phyloP scores from a whole-genome alignment of 2,888 invertebrate species.

The Cephus sareptanus region DNA sequence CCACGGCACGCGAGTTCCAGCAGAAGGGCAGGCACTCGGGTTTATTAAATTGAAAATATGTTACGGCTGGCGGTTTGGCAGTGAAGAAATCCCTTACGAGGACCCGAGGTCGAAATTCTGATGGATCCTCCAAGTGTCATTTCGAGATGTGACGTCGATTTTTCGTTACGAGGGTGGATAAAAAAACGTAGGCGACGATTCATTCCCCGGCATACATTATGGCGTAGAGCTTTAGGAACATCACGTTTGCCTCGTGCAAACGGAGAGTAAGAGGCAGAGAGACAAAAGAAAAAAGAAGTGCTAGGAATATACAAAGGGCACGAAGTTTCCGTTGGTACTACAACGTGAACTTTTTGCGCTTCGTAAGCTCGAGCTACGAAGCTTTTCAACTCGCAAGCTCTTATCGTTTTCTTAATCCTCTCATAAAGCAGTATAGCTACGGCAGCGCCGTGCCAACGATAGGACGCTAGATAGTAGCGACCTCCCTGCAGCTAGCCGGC shows the following conservation, averaged over 20 bases:
- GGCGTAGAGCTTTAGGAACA: not conserved
- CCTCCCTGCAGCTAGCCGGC: slow-evolving; percentile 44
- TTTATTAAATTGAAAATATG: slow-evolving; percentile 61
- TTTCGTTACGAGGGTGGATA: not conserved
- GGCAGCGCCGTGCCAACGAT: slow-evolving; percentile 37
- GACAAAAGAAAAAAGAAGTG: not conserved
- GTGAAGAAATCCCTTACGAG: not conserved
- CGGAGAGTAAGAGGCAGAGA: not conserved
- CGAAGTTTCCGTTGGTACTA: not conserved
- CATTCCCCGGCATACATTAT: not conserved
- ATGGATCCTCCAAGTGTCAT: not conserved
- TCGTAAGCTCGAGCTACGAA: slow-evolving; percentile 42
- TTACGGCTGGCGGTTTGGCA: slow-evolving; percentile 30
- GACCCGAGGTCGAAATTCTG: not conserved
- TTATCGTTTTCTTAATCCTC: slow-evolving; percentile 59
- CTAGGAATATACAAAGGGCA: not conserved
- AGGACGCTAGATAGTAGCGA: slow-evolving; percentile 52
- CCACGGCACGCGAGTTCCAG: slow-evolving; percentile 17
- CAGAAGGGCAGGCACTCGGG: slow-evolving; percentile 24
- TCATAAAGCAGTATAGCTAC: slow-evolving; percentile 45
- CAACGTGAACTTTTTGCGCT: slow-evolving; percentile 5
- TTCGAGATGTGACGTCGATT: not conserved
- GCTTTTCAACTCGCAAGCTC: slow-evolving; percentile 53
- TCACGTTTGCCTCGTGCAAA: not conserved
- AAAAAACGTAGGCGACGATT: not conserved